Conservation (phyloP, 2,797 vertebrate species). For the Gorsachius magnificus region DNA sequence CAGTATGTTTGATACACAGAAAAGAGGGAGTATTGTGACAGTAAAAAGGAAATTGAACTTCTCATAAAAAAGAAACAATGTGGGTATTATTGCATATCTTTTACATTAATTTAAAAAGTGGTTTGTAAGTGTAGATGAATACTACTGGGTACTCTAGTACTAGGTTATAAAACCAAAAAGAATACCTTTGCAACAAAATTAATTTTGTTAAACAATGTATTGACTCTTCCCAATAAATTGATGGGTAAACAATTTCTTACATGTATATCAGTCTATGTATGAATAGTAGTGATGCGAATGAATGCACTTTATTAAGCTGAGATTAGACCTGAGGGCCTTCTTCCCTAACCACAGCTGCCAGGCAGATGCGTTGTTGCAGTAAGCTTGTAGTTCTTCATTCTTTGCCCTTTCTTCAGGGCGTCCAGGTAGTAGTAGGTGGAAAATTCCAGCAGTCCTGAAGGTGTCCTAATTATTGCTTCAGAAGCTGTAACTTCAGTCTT, state of each 20-base stretch:
- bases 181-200: not conserved
- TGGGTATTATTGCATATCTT: not conserved
- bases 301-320: not conserved
- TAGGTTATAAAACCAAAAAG: not conserved
- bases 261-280: not conserved
- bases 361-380: not conserved
- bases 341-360: not conserved
- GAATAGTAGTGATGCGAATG: not conserved
- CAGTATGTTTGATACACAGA: not conserved
- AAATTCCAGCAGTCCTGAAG: not conserved
- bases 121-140: not conserved
- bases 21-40: not conserved
- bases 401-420: not conserved
- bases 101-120: not conserved
- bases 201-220: not conserved
- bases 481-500: not conserved
- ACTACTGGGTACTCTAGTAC: not conserved
- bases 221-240: not conserved
- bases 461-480: not conserved
- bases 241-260: too few species aligned
- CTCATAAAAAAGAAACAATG: not conserved
- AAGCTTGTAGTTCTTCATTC: not conserved
- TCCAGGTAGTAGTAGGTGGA: not conserved
- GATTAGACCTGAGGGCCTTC: not conserved
- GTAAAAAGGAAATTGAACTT: not conserved